These are phyloP conservation scores for Teleopsis dalmanni DNA, from an alignment of 1,140 invertebrate species.

Conservation along the genomic window DNA sequence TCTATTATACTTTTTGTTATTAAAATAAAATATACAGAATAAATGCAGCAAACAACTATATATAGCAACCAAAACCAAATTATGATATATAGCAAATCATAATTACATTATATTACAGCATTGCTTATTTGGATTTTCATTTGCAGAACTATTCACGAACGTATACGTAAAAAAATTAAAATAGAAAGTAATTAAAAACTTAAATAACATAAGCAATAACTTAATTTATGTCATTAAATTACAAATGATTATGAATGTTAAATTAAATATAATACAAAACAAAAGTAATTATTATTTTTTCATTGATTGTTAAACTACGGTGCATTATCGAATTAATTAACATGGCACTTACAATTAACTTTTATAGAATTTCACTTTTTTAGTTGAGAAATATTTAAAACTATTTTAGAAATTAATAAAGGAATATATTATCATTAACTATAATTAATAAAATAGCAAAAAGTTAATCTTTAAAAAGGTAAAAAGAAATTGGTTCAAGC, in stretches of 20 bases:
- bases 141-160: no score
- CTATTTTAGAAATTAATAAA: slow-evolving; percentile 13
- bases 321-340: no score
- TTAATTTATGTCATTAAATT: neutral
- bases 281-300: slow-evolving; percentile 11
- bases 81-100: neutral
- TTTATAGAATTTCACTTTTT: slow-evolving; percentile 15
- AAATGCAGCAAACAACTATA: neutral
- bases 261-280: slow-evolving; percentile 8
- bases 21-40: neutral
- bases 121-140: no score
- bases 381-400: slow-evolving; percentile 11
- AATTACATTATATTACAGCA: no score
- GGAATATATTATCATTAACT: neutral
- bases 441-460: no score
- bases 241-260: neutral
- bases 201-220: neutral
- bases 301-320: no score
- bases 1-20: neutral
- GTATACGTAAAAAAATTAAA: no score
- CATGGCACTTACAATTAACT: neutral
- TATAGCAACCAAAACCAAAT: neutral
- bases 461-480: no score
- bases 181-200: neutral
- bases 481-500: no score